Conservation (phyloP, 2,888 invertebrate species). For the Zelleria hepariella region DNA sequence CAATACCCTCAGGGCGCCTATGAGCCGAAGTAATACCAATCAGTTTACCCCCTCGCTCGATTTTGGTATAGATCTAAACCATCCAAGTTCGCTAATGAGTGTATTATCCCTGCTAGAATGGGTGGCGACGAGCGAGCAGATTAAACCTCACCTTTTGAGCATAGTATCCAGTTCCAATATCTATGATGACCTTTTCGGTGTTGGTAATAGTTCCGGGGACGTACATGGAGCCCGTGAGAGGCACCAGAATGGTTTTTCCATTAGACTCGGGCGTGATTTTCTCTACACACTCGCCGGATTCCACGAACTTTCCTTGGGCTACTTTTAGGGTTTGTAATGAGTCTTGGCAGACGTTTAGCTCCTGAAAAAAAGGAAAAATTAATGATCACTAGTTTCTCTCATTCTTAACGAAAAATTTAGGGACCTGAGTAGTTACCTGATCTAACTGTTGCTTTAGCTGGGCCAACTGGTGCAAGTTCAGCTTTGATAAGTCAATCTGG, state of each 20-base stretch:
- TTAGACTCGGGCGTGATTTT: constrained; percentile 82
- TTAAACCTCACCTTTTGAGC: constrained; percentile 82
- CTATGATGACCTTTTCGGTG: constrained; percentile 89
- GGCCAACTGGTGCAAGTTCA: constrained; percentile 85
- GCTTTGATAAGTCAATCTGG: constrained; percentile 84
- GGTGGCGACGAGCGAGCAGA: no score
- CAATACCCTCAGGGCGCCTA: no score
- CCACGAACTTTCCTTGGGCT: constrained; percentile 91
- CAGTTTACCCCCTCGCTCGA: no score
- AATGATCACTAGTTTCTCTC: background rate
- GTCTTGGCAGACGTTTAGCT: constrained; percentile 89
- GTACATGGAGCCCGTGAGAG: constrained; percentile 97
- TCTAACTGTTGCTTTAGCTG: constrained; percentile 90
- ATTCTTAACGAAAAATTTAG: background rate
- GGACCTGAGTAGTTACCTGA: constrained; percentile 66
- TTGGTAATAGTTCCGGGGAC: constrained; percentile 92
- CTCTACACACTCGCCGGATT: constrained; percentile 87
- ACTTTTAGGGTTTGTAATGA: constrained; percentile 91
- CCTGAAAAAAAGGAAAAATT: constrained; percentile 67
- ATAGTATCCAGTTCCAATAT: constrained; percentile 98
- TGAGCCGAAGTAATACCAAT: no score
- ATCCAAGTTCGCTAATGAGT: no score
- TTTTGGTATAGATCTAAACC: no score
- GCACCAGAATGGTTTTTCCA: constrained; percentile 91
- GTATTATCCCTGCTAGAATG: no score